Evolutionary conservation across 1,140 invertebrate species (phyloP), one percentile per base, ranked within the genome.

Genomic region (Bombus consobrinus): DNA sequence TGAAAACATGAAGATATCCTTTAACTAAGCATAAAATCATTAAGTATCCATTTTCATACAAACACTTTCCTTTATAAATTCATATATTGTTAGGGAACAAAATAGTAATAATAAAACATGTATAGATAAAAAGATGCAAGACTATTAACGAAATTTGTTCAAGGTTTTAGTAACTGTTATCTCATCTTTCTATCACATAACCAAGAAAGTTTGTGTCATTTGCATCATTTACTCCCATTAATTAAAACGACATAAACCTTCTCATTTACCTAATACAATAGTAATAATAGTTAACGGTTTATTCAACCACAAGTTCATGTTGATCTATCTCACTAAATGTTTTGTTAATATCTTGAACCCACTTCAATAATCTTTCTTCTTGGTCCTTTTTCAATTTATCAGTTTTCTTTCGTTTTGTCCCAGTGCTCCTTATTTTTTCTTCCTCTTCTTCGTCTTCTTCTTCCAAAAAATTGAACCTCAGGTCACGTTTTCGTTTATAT

Each of bases 271-370:
- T 53, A 53, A 53, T 53, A 37, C 4, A 59, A 39, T 34, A 53
- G 39, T n/a, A 69, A 18, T 43, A 34, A 18, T 9, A 47, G 25
- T 62, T 71, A 37, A 28, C 3, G n/a, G 32, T 80, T 90, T 90
- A 93, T 68, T 94, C 94, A 25, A 94, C 88, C 1, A 94, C 5
- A 28, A 94, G 89, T 66, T 94, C 90, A 80, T 92, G 88, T 53
- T 94, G 69, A 32, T 94, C 94, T 47, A 94, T 92, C 83, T 94
- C 93, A 34, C 89, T 81, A 74, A 94, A 94, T 13, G 93, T 93
- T 85, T 86, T 64, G 62, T 94, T 94, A 43, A 94, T 59, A 62
- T 74, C 87, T 77, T 94, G 85, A 12, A 91, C 81, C 94, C 94
- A 94, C 15, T 92, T 84, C 0, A 90, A 57, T 13, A 94, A n/a